Conservation (phyloP, 2,888 invertebrate species). For the Glomeris marginata region DNA sequence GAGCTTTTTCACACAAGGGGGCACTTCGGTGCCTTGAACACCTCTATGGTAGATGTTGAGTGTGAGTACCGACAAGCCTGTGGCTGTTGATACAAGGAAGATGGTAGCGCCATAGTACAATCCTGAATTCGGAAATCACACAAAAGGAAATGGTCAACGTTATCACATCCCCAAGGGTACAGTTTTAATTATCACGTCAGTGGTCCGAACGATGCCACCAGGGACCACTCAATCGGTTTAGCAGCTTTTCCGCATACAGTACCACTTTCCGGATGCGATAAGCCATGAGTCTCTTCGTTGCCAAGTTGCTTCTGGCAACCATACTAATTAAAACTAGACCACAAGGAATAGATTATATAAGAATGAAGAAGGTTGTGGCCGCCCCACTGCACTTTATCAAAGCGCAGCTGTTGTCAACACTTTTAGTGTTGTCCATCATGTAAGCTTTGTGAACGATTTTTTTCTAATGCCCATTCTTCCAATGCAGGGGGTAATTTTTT, state of each 20-base stretch:
- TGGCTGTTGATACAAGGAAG: constrained; percentile 63
- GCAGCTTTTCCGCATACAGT: too few relatives aligned
- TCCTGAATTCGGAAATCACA: constrained; percentile 37
- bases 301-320: too few relatives aligned
- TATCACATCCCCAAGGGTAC: background rate
- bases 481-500: too few relatives aligned
- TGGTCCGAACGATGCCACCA: background rate
- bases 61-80: constrained; percentile 65
- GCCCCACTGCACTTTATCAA: background rate
- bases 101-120: constrained; percentile 69
- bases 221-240: too few relatives aligned
- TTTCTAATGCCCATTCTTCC: too few relatives aligned
- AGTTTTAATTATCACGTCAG: background rate
- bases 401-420: background rate
- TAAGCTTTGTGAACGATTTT: too few relatives aligned
- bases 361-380: too few relatives aligned
- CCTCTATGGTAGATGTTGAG: constrained; percentile 74
- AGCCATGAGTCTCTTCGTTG: too few relatives aligned
- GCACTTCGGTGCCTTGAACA: constrained; percentile 61
- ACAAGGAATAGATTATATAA: too few relatives aligned
- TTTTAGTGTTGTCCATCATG: background rate
- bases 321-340: too few relatives aligned
- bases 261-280: too few relatives aligned
- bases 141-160: background rate
- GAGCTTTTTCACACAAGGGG: constrained; percentile 49